These are phyloP conservation scores for Pseudococcus viburni DNA, from an alignment of 2,888 invertebrate species.

Conservation along the genomic window DNA sequence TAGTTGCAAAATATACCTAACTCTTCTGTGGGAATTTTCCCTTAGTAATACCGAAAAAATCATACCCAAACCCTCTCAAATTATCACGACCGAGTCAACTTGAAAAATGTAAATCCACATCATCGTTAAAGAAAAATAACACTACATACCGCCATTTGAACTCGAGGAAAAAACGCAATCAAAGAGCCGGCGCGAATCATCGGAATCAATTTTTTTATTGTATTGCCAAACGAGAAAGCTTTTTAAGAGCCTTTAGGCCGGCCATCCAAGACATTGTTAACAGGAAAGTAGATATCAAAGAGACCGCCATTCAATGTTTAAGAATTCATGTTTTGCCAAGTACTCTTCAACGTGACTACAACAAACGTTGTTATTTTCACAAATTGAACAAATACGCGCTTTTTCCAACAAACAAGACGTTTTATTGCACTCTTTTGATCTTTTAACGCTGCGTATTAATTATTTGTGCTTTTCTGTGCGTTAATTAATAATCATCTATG, in stretches of 20 bases:
- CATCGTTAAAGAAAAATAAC: neutral
- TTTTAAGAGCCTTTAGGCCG: conserved; percentile 63
- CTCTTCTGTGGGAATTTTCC: neutral
- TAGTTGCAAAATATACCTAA: no score
- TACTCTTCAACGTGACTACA: conserved; percentile 66
- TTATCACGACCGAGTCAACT: conserved; percentile 34
- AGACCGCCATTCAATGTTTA: conserved; percentile 63
- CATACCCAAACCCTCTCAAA: neutral
- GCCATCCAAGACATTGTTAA: conserved; percentile 63
- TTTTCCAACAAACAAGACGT: conserved; percentile 50
- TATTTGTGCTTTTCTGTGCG: conserved; percentile 63
- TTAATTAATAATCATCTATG: conserved; percentile 54
- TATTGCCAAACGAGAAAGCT: conserved; percentile 55
- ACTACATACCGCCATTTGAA: neutral
- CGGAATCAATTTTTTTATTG: conserved; percentile 62
- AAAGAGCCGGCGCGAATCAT: conserved; percentile 5
- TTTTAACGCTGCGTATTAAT: conserved; percentile 64
- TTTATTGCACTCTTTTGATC: conserved; percentile 63
- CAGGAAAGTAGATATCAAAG: conserved; percentile 61
- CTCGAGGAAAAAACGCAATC: neutral
- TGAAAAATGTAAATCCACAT: conserved; percentile 26
- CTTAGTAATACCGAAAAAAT: neutral
- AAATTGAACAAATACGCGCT: conserved; percentile 64
- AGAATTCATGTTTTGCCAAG: conserved; percentile 66
- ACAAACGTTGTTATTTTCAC: conserved; percentile 66